Base-by-base conservation (phyloP, 2,113 vertebrate genomes). In the Ciconia maguari region DNA sequence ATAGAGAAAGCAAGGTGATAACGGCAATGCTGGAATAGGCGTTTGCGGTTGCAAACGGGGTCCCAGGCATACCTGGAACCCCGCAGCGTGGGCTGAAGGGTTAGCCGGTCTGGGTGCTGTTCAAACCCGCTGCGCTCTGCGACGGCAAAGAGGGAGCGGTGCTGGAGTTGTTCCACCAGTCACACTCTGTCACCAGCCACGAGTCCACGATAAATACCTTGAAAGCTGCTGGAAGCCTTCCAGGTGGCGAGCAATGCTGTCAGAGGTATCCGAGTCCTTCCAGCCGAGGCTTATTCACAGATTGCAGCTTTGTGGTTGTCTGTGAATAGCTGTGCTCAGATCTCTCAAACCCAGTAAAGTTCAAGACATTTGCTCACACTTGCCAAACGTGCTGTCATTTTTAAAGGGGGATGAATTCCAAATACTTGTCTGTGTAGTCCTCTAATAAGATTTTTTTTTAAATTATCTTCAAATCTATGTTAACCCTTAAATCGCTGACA, bases 381-480 rank as follows among this genome's bases (percentile, higher is more conserved):
- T 97, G 97, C 97, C 98, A 97, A 98, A 98, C 42, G 70, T 97
- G 97, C 97, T 97, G 93, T 97, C 97, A 95, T 96, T 98, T 98
- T 97, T 96, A 76, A 87, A 94, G 82, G 94, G 84, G 91, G 93
- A 93, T 83, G 94, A 96, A 94, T 97, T 98, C 97, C 97, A 94
- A 97, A 93, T 93, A 89, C 95, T 97, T 95, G 94, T 96, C 94
- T 97, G 92, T 96, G 91, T 95, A 90, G 82, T 88, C 90, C 93
- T 98, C 97, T 95, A 81, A 94, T 92, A 83, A 96, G 94, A 90
- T 93, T 96, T 96, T 97, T 96, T 88, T 24, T 9, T 65, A 91
- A 80, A 48, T 94, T 78, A 74, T 95, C 96, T 96, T 97, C 91
- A 36, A 89, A 85, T 70, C 91, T 93, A 5, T 97, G 97, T 97